Evolutionary conservation across 2,888 invertebrate genomes (phyloP).

Genomic region (Tipula unca): DNA sequence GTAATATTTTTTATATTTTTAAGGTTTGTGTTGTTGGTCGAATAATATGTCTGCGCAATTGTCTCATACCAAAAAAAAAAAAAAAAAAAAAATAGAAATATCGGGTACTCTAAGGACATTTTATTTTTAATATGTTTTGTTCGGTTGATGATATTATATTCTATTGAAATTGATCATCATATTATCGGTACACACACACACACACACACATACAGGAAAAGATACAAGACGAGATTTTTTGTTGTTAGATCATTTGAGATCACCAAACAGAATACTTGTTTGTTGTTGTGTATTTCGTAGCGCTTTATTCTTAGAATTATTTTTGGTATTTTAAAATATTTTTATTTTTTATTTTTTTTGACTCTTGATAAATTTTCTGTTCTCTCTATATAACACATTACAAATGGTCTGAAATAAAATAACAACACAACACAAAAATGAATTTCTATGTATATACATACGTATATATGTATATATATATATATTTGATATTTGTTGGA

Average conservation of each 20-base stretch:
- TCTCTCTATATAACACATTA: conserved; percentile 3
- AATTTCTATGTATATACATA: not conserved
- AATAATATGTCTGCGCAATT: not conserved
- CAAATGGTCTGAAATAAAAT: not conserved
- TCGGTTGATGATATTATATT: not conserved
- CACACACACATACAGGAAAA: not conserved
- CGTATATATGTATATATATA: not conserved
- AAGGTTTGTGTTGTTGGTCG: not conserved
- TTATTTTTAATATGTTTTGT: not conserved
- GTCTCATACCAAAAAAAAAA: not conserved
- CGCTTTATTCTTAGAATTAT: conserved; percentile 14
- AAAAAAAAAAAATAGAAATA: not conserved
- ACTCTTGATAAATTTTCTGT: conserved; percentile 14
- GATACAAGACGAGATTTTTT: not conserved
- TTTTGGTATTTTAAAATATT: conserved; percentile 8
- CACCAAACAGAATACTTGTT: not conserved
- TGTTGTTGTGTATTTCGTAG: not conserved
- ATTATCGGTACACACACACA: not conserved
- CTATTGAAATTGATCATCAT: not conserved
- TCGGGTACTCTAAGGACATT: not conserved
- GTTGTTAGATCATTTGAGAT: conserved; percentile 8
- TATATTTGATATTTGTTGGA: conserved; percentile 8
- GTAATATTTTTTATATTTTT: not conserved
- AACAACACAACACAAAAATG: not conserved
- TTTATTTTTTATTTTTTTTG: not conserved